These are phyloP conservation scores for Drosophila fulvimacula DNA, from an alignment of 2,888 invertebrate species.

Conservation along the genomic window DNA sequence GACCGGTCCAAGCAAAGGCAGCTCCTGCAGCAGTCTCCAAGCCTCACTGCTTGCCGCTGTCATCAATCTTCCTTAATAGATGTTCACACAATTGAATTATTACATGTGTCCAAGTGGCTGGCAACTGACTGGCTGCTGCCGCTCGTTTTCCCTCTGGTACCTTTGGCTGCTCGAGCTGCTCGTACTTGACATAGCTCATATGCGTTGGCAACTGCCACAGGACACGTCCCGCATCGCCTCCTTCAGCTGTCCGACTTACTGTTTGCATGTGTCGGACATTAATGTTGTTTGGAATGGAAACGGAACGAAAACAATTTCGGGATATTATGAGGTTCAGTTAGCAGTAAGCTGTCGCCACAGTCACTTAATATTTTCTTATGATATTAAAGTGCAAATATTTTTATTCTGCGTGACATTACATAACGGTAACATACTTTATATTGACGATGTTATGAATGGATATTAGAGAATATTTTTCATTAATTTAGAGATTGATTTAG, in stretches of 20 bases:
- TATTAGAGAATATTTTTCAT: background rate
- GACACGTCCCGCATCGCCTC: conserved; percentile 1
- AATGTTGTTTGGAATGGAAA: conserved; percentile 66
- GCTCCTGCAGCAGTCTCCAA: conserved; percentile 23
- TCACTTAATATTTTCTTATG: conserved; percentile 23
- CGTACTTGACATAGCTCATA: conserved; percentile 62
- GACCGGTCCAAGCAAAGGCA: conserved; percentile 14
- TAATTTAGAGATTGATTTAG: background rate
- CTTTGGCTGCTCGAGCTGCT: conserved; percentile 15
- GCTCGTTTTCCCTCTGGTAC: conserved; percentile 13
- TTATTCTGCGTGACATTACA: background rate
- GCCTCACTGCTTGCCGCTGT: conserved; percentile 51
- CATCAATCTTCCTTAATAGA: conserved; percentile 83
- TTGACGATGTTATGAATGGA: too few species aligned
- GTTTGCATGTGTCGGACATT: conserved; percentile 68
- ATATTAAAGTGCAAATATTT: conserved; percentile 27
- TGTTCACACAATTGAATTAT: conserved; percentile 83
- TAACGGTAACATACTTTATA: background rate
- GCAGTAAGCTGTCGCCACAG: conserved; percentile 20
- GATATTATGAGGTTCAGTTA: conserved; percentile 46
- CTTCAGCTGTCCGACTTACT: conserved; percentile 13
- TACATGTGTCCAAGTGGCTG: conserved; percentile 80
- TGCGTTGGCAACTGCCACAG: conserved; percentile 36
- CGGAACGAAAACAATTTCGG: conserved; percentile 57
- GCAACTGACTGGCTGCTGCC: conserved; percentile 62